Percentiles rank a stretch among this genome's conserved stretches.
Evolutionary conservation across 2,888 invertebrate genomes (phyloP).

Genomic region (Caenorhabditis becei): DNA sequence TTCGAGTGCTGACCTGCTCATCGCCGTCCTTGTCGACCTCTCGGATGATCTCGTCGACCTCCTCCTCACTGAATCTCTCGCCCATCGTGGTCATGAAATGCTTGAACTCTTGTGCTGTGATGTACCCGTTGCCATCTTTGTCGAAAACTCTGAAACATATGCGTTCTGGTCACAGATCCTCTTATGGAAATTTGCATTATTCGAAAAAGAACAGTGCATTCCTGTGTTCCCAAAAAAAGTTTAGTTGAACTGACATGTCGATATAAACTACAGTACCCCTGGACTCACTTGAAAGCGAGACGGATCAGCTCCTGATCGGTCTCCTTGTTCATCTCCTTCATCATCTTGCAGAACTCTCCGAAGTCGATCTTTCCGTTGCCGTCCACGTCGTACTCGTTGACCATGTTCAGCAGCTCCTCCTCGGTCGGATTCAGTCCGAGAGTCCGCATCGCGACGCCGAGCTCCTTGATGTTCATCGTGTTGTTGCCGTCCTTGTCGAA

Average conservation of each 20-base stretch:
- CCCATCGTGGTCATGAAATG: conserved; percentile 81
- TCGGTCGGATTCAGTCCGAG: conserved; percentile 82
- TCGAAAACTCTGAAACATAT: conserved; percentile 79
- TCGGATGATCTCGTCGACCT: conserved; percentile 81
- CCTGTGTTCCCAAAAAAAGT: not conserved
- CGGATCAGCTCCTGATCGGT: conserved; percentile 82
- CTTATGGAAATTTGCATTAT: conserved; percentile 8
- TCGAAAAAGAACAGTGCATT: not conserved
- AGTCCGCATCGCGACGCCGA: conserved; percentile 82
- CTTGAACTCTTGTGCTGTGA: conserved; percentile 82
- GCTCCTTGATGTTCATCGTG: conserved; percentile 82
- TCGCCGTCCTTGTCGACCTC: conserved; percentile 81
- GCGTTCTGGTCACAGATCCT: not conserved
- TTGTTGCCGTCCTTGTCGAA: conserved; percentile 82
- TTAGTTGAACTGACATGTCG: not conserved
- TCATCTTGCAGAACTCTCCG: conserved; percentile 81
- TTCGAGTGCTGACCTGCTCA: conserved; percentile 73
- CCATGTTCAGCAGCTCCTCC: conserved; percentile 65
- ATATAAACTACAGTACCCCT: not conserved
- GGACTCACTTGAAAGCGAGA: conserved; percentile 80
- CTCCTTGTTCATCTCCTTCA: conserved; percentile 82
- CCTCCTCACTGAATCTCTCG: conserved; percentile 81
- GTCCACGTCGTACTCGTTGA: conserved; percentile 81
- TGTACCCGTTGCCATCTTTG: conserved; percentile 81
- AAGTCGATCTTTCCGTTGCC: conserved; percentile 82